Conservation (phyloP, 2,888 invertebrate genomes). For the Lucinisca nassula region DNA sequence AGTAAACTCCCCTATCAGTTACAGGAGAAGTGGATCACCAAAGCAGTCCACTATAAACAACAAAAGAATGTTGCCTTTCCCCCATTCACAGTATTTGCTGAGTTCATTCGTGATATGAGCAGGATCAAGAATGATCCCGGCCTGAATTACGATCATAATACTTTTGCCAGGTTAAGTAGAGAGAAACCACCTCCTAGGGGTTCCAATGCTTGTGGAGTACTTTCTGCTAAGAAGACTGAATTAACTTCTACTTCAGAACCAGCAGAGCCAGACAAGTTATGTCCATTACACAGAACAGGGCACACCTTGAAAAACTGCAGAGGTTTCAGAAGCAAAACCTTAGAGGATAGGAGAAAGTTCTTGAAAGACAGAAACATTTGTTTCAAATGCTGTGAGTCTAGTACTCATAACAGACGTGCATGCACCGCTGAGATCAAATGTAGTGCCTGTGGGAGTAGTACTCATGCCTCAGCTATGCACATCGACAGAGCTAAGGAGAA, state of each 20-base stretch:
- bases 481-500: not conserved
- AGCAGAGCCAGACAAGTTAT: not conserved
- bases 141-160: not conserved
- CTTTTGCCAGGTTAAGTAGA: not conserved
- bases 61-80: conserved; percentile 25
- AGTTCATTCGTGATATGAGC: conserved; percentile 37
- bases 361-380: conserved; percentile 14
- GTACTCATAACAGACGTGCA: not conserved
- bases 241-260: not conserved
- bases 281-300: conserved; percentile 4
- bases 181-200: not conserved
- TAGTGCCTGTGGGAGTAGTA: not conserved
- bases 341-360: conserved; percentile 21
- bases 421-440: conserved; percentile 24
- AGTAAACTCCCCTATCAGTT: conserved; percentile 53
- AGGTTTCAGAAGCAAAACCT: conserved; percentile 12
- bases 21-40: conserved; percentile 54
- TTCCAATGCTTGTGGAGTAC: not conserved
- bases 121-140: conserved; percentile 60
- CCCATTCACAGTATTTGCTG: conserved; percentile 44
- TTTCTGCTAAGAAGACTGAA: conserved; percentile 15
- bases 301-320: conserved; percentile 39
- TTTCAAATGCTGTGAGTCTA: conserved; percentile 34
- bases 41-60: conserved; percentile 51
- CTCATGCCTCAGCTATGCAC: conserved; percentile 37